phyloP scores from a whole-genome alignment of 1,140 invertebrate species.

The Eupeodes corollae region DNA sequence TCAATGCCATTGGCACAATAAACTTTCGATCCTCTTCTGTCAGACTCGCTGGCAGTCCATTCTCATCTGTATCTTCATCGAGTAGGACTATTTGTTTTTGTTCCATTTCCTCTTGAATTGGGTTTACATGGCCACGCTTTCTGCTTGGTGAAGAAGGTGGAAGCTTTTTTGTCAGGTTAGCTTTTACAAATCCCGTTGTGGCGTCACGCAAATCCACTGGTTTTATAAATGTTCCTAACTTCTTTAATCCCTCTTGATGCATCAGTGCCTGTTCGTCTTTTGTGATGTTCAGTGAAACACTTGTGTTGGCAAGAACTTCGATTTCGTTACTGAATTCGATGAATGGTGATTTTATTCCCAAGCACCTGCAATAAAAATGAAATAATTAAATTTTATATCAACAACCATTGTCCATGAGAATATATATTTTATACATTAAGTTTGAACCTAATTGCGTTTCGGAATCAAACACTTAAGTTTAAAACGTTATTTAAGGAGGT shows the following conservation, averaged over 20 bases:
- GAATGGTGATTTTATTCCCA: conserved; percentile 33
- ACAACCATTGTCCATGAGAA: not conserved
- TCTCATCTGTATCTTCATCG: conserved; percentile 33
- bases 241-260: conserved; percentile 31
- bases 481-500: too few species aligned
- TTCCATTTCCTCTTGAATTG: conserved; percentile 34
- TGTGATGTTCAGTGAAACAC: conserved; percentile 30
- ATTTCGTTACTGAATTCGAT: conserved; percentile 30
- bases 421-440: too few species aligned
- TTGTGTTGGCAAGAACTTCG: conserved; percentile 30
- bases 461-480: too few species aligned
- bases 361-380: conserved; percentile 17
- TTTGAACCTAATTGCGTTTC: too few species aligned
- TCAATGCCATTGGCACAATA: conserved; percentile 35
- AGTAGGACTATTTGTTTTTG: conserved; percentile 33
- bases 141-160: conserved; percentile 9
- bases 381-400: not conserved
- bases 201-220: conserved; percentile 31
- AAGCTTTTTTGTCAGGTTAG: conserved; percentile 26
- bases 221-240: conserved; percentile 33
- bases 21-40: conserved; percentile 33
- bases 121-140: conserved; percentile 16
- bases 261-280: conserved; percentile 32
- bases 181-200: conserved; percentile 27
- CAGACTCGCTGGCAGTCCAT: conserved; percentile 25